Conservation (phyloP, 2,113 vertebrate genomes). For the Ellobius talpinus region DNA sequence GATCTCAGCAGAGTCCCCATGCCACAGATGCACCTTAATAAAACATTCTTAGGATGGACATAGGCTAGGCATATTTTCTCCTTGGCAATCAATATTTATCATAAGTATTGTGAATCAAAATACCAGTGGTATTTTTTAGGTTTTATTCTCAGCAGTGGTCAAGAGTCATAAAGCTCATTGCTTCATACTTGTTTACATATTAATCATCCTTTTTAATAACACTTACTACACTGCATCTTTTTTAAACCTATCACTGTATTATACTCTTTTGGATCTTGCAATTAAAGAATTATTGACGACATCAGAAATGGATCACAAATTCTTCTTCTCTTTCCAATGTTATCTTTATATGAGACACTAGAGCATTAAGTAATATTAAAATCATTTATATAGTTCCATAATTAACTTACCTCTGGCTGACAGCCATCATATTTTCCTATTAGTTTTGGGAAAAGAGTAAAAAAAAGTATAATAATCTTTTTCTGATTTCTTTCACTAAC, state of each 20-base stretch:
- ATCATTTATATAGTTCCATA: neutral
- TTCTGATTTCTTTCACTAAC: neutral
- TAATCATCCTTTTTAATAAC: neutral
- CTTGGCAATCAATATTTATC: neutral
- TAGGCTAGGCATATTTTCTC: neutral
- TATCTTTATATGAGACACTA: neutral
- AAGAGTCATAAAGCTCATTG: neutral
- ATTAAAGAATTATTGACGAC: neutral
- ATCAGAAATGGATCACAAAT: neutral
- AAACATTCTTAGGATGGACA: neutral
- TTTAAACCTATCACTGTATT: neutral
- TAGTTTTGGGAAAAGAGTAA: slow-evolving; percentile 11
- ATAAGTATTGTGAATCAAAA: neutral
- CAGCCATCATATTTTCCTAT: slow-evolving; percentile 7
- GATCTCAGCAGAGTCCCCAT: neutral
- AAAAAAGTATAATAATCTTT: slow-evolving; percentile 6
- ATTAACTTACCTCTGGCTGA: neutral
- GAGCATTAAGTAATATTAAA: neutral
- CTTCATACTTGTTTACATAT: neutral
- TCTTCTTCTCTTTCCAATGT: neutral
- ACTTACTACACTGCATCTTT: neutral
- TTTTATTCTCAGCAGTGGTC: neutral
- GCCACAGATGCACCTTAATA: neutral
- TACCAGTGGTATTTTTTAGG: neutral
- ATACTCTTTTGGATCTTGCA: neutral